Evolutionary conservation across 2,797 vertebrate species (phyloP).

Genomic region (Eulemur coronatus): DNA sequence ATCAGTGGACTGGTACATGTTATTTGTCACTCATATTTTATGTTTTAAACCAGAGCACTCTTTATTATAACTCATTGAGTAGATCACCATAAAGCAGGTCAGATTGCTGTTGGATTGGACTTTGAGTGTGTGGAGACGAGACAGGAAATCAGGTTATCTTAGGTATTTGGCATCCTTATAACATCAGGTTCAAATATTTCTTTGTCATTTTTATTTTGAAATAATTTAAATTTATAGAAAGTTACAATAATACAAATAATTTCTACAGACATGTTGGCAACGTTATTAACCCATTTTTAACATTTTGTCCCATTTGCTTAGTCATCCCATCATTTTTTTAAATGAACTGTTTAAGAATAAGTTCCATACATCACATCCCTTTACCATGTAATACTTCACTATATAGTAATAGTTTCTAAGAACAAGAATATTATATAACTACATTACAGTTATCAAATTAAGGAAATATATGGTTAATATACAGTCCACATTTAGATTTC

Average conservation of each 20-base stretch:
- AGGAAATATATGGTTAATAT: not conserved
- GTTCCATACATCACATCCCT: not conserved
- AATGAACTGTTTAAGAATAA: not conserved
- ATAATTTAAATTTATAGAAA: not conserved
- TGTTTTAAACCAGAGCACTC: not conserved
- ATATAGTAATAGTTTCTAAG: not conserved
- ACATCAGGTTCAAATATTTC: not conserved
- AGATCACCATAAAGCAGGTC: not conserved
- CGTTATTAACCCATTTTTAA: not conserved
- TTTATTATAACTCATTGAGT: not conserved
- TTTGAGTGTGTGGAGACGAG: not conserved
- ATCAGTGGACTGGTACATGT: not conserved
- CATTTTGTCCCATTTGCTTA: not conserved
- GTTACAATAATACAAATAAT: not conserved
- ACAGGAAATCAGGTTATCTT: not conserved
- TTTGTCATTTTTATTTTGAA: conserved; percentile 22
- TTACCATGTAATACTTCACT: not conserved
- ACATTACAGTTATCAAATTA: not conserved
- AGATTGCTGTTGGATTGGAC: not conserved
- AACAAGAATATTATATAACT: not conserved
- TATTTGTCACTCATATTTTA: not conserved
- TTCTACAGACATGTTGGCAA: not conserved
- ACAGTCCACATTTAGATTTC: not conserved
- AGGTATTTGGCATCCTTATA: not conserved
- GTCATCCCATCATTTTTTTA: not conserved